phyloP scores from a whole-genome alignment of 2,888 invertebrate species.

The Hartigia nigra region DNA sequence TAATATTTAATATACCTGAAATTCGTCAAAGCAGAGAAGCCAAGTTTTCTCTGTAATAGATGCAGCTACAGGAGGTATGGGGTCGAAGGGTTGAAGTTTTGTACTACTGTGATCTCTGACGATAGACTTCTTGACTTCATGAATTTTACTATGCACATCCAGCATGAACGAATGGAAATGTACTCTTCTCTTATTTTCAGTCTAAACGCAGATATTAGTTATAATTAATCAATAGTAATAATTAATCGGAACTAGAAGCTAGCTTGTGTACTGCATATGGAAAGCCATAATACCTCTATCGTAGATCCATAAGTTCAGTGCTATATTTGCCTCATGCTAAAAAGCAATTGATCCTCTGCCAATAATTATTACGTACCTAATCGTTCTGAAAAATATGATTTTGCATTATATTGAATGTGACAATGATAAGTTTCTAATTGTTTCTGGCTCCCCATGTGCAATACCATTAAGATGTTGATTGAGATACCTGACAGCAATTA shows the following conservation, averaged over 20 bases:
- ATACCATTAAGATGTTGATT: conserved; percentile 33
- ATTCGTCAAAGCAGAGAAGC: conserved; percentile 98
- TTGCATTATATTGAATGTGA: not conserved
- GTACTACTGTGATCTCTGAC: conserved; percentile 67
- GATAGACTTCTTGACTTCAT: conserved; percentile 80
- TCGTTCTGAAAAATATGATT: not conserved
- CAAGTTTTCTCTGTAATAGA: conserved; percentile 87
- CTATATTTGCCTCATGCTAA: not conserved
- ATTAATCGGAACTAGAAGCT: conserved; percentile 7
- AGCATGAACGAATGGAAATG: conserved; percentile 99
- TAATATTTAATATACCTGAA: conserved; percentile 76
- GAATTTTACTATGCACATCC: conserved; percentile 91
- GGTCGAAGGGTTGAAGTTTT: conserved; percentile 84
- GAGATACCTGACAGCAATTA: conserved; percentile 74
- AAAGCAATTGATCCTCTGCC: not conserved
- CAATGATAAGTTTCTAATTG: not conserved
- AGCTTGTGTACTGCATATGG: conserved; percentile 40
- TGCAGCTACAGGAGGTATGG: conserved; percentile 93
- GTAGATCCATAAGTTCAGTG: not conserved
- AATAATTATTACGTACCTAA: not conserved
- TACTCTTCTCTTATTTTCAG: conserved; percentile 80
- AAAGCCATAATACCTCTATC: conserved; percentile 31
- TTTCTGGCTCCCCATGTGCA: conserved; percentile 40
- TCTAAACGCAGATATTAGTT: conserved; percentile 63
- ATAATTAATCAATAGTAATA: conserved; percentile 9